Percentiles rank a stretch among this genome's conserved stretches.
These are phyloP conservation scores for Willowsia nigromaculata DNA, from an alignment of 2,888 invertebrate genomes.

Conservation along the genomic window DNA sequence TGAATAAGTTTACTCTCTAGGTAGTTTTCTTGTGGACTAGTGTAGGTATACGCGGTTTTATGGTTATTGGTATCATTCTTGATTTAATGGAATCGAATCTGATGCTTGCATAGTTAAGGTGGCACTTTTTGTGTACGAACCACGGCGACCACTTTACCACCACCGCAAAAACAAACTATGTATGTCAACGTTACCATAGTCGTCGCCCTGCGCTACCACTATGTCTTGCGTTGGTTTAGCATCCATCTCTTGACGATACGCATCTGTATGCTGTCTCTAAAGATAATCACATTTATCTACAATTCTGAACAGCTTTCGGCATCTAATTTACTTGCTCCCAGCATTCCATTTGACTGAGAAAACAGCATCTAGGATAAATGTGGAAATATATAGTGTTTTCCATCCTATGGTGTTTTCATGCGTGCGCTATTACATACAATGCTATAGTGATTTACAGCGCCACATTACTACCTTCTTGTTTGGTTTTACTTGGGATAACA, in stretches of 20 bases:
- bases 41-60: background rate
- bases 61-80: constrained; percentile 42
- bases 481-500: background rate
- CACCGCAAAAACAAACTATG: constrained; percentile 1
- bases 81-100: constrained; percentile 34
- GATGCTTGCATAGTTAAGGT: constrained; percentile 9
- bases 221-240: background rate
- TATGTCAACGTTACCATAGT: background rate
- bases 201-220: background rate
- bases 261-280: background rate
- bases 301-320: constrained; percentile 37
- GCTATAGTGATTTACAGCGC: background rate
- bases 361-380: background rate
- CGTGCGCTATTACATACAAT: too few relatives aligned
- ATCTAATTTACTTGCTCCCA: constrained; percentile 24
- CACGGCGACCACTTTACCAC: background rate
- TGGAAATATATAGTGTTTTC: too few relatives aligned
- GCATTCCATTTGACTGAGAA: background rate
- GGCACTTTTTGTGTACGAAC: background rate
- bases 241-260: background rate
- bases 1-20: background rate
- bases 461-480: background rate
- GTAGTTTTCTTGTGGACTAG: background rate
- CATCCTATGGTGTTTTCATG: too few relatives aligned
- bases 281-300: constrained; percentile 44